Base-by-base conservation (phyloP, 2,797 vertebrate species). In the Enteromius anoplus region DNA sequence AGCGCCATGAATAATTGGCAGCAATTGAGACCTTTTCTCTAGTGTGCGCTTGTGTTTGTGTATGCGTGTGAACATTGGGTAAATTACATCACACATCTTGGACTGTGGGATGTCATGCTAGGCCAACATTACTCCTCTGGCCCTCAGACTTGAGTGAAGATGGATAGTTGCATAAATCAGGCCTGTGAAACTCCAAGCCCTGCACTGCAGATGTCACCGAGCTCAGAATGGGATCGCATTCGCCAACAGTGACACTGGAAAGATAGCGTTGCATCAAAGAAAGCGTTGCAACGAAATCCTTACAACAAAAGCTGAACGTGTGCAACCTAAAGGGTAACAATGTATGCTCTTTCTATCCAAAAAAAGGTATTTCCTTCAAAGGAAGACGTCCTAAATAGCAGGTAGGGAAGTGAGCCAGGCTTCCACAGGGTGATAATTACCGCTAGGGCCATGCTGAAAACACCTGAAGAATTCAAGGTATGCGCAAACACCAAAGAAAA, bases 381-480 rank as follows among this genome's bases (percentile, higher is more conserved):
- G 23, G 65, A 73, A 75, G 51, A 58, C 64, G 47, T 32, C 37
- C 23, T 68, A 37, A 80, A 78, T 51, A 49, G 26, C 58, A 81
- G 78, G 75, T 75, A 26, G 87, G 83, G 81, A 83, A 88, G 62
- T 85, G 81, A 70, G 77, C 60, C 84, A 58, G 89, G 89, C 91
- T 91, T 92, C 89, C 86, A 86, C 90, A 89, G 85, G 90, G 85
- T 90, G 89, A 89, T 92, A 91, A 93, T 93, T 93, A 91, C 89
- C 80, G 84, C 88, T 88, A 84, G 66, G 85, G 89, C 89, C 87
- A 89, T 91, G 89, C 91, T 92, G 91, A 93, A 91, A 94, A 93
- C 92, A 94, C 93, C 92, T 93, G 92, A 93, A 91, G 93, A 94
- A 95, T 94, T 91, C 70, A 17, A 89, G 92, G 92, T 89, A 94